phyloP scores from a whole-genome alignment of 2,113 vertebrate genomes.

The Vimba vimba region DNA sequence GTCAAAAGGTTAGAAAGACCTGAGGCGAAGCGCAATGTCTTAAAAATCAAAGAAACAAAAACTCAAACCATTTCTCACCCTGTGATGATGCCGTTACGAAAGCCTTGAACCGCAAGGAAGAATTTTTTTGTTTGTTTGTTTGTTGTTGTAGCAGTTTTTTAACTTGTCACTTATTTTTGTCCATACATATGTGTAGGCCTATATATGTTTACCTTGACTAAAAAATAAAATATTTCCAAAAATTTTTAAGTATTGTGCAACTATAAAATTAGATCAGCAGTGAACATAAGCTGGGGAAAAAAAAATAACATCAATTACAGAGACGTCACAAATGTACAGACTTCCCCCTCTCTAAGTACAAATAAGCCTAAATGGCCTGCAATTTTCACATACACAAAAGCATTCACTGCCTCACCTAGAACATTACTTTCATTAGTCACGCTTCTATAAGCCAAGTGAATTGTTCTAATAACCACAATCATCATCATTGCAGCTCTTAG shows the following conservation, averaged over 20 bases:
- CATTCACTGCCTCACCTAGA: conserved; percentile 42
- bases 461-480: conserved; percentile 40
- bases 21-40: not conserved
- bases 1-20: conserved; percentile 22
- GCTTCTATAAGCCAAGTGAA: conserved; percentile 49
- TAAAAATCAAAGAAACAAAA: conserved; percentile 22
- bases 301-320: conserved; percentile 19
- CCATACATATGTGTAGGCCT: too few species aligned
- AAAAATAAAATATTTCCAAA: too few species aligned
- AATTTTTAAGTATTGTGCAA: not conserved
- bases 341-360: not conserved
- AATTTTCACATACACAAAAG: conserved; percentile 29
- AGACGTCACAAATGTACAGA: conserved; percentile 18
- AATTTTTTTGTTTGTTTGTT: not conserved
- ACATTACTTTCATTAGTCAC: conserved; percentile 48
- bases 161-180: not conserved
- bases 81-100: not conserved
- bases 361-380: conserved; percentile 35
- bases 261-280: conserved; percentile 25
- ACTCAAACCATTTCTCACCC: not conserved
- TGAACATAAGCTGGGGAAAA: not conserved
- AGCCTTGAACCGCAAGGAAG: not conserved
- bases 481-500: conserved; percentile 17
- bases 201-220: too few species aligned
- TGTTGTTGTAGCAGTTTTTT: not conserved